Evolutionary conservation across 2,888 invertebrate genomes (phyloP).

Genomic region (Erebia ligea): DNA sequence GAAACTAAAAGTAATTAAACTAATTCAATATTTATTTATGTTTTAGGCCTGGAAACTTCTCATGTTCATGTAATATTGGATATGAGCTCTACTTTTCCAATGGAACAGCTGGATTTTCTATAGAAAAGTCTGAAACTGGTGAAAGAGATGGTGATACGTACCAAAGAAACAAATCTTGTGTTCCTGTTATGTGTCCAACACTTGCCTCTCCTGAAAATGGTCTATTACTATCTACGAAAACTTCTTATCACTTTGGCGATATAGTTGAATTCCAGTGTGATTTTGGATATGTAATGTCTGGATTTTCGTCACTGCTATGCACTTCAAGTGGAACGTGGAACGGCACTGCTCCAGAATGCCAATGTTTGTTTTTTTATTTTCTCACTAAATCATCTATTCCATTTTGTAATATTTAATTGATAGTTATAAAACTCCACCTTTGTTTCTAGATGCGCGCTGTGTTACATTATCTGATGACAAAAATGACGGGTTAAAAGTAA

Average conservation of each 20-base stretch:
- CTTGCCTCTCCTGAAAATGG: constrained; percentile 93
- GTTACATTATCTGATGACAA: constrained; percentile 95
- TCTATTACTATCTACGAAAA: constrained; percentile 90
- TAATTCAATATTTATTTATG: background rate
- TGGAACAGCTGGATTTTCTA: constrained; percentile 93
- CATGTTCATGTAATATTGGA: constrained; percentile 95
- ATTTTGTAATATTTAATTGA: background rate
- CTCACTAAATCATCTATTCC: background rate
- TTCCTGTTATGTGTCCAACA: constrained; percentile 94
- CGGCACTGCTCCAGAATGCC: constrained; percentile 95
- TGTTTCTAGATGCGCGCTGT: constrained; percentile 91
- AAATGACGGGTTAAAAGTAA: constrained; percentile 91
- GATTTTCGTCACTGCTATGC: constrained; percentile 93
- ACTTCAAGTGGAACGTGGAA: constrained; percentile 97
- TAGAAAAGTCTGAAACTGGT: constrained; percentile 93
- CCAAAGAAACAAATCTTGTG: constrained; percentile 96
- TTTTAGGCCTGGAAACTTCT: constrained; percentile 90
- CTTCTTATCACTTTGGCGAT: constrained; percentile 94
- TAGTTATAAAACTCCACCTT: background rate
- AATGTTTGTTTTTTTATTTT: constrained; percentile 86
- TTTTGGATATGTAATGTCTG: constrained; percentile 96
- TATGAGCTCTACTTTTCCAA: constrained; percentile 94
- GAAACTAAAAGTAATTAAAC: background rate
- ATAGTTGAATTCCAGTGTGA: constrained; percentile 95
- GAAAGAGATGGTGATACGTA: constrained; percentile 94